These are phyloP conservation scores for Archaeoteleia sp. DNA, from an alignment of 2,888 invertebrate species.

Conservation along the genomic window DNA sequence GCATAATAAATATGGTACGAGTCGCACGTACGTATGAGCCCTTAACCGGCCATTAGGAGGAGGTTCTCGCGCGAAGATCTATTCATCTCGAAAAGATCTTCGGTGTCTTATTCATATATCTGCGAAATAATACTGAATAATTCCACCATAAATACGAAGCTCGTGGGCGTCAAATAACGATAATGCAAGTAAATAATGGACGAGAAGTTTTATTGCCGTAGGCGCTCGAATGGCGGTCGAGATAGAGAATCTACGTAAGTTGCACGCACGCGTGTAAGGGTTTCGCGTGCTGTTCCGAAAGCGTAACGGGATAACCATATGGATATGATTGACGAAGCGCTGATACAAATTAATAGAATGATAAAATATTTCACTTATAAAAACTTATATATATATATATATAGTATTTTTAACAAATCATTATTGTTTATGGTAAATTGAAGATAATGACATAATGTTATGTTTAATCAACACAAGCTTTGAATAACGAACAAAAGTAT, in stretches of 20 bases:
- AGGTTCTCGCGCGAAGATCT: constrained; percentile 49
- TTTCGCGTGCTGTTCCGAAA: neutral
- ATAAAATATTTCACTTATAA: too few relatives aligned
- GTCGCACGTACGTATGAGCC: constrained; percentile 9
- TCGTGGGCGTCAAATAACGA: constrained; percentile 74
- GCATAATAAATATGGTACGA: constrained; percentile 31
- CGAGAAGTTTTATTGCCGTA: constrained; percentile 72
- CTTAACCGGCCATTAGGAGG: constrained; percentile 47
- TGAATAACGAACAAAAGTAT: too few relatives aligned
- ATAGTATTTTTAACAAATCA: too few relatives aligned
- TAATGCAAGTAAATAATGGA: constrained; percentile 74
- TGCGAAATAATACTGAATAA: constrained; percentile 73
- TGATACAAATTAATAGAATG: too few relatives aligned
- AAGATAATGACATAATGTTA: too few relatives aligned
- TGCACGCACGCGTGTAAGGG: constrained; percentile 55
- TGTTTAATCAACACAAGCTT: too few relatives aligned
- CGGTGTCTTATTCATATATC: constrained; percentile 71
- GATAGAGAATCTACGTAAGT: constrained; percentile 65
- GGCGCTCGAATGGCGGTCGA: constrained; percentile 69
- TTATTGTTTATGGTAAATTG: too few relatives aligned
- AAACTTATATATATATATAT: too few relatives aligned
- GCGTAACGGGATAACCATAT: constrained; percentile 21
- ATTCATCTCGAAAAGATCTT: constrained; percentile 64
- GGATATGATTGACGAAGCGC: constrained; percentile 17
- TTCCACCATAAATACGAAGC: constrained; percentile 72